phyloP scores from a whole-genome alignment of 2,888 invertebrate species.

The Opisthograptis luteolata region DNA sequence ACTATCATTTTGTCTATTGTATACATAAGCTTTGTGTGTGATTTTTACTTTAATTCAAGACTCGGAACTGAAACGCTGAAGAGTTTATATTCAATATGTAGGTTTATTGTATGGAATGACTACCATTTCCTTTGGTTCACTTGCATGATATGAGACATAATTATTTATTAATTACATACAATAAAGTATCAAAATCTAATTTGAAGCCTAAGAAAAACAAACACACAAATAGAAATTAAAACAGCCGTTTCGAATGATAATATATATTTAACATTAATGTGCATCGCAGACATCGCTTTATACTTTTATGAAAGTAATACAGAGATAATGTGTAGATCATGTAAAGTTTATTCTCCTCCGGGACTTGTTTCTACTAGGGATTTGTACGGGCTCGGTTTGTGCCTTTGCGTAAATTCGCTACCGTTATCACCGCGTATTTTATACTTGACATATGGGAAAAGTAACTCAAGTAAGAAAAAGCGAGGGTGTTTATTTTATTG shows the following conservation, averaged over 20 bases:
- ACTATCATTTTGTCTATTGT: constrained; percentile 14
- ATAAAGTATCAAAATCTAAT: too few species aligned
- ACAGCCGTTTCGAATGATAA: neutral
- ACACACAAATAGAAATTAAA: neutral
- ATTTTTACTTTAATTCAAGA: too few species aligned
- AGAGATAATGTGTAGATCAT: constrained; percentile 10
- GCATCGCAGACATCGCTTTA: neutral
- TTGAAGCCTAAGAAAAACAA: neutral
- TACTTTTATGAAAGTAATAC: constrained; percentile 1
- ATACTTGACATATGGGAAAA: neutral
- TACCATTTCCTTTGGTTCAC: too few species aligned
- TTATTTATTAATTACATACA: too few species aligned
- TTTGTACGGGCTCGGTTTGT: constrained; percentile 9
- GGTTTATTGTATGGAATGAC: too few species aligned
- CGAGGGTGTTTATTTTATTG: neutral
- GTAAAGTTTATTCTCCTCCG: constrained; percentile 11
- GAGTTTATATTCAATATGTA: too few species aligned
- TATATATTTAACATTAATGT: constrained; percentile 1
- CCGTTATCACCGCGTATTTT: constrained; percentile 13
- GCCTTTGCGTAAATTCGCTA: constrained; percentile 7
- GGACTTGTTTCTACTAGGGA: constrained; percentile 10
- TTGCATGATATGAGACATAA: too few species aligned
- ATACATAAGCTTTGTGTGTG: neutral
- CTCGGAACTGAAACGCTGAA: too few species aligned
- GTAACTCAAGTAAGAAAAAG: neutral